These are phyloP conservation scores for Saimiri boliviensis DNA, from an alignment of 2,113 vertebrate species.

Conservation along the genomic window DNA sequence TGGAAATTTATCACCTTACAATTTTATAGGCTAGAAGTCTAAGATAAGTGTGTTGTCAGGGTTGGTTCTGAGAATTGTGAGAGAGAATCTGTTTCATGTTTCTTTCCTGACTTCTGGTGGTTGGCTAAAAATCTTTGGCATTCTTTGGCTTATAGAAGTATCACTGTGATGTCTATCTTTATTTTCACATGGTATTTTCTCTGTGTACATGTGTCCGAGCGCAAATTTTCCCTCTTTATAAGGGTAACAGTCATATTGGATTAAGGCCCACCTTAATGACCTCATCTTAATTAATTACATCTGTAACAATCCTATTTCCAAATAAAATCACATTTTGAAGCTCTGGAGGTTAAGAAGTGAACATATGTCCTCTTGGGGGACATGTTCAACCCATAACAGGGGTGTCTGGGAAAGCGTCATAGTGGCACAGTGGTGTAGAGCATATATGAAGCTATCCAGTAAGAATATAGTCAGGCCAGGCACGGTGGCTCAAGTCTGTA, in stretches of 20 bases:
- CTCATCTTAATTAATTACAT: background rate
- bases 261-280: background rate
- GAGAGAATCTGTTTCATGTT: background rate
- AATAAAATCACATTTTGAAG: background rate
- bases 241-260: background rate
- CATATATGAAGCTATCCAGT: background rate
- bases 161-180: background rate
- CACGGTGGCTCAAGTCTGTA: too few relatives aligned
- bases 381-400: background rate
- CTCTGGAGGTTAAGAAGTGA: background rate
- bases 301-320: background rate
- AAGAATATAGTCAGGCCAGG: background rate
- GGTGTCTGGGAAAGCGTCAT: too few relatives aligned
- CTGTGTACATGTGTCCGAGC: background rate
- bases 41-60: background rate
- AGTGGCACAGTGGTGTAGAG: background rate
- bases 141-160: background rate
- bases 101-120: background rate
- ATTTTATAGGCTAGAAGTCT: background rate
- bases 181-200: background rate
- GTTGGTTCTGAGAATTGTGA: background rate
- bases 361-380: background rate
- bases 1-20: background rate
- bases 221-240: background rate
- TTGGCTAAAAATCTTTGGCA: background rate